Evolutionary conservation across 2,888 invertebrate genomes (phyloP), one percentile per base, ranked within the genome.

Genomic region (Pycnomerus fuliginosus): DNA sequence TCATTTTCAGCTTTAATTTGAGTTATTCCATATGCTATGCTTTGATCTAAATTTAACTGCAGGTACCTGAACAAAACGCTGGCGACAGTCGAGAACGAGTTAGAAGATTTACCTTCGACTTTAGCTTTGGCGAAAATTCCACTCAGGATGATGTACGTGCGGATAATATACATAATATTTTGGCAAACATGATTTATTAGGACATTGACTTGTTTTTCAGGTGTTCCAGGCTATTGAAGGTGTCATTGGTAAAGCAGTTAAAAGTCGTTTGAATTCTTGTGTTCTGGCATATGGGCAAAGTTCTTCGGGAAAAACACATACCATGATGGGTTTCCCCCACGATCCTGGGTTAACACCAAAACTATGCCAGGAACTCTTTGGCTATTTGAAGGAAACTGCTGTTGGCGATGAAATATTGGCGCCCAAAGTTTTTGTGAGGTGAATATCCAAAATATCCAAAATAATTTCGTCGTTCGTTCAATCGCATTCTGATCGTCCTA

Each of bases 271-370:
- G 52, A 82, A 85, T 50, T 80, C 83, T 1, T 87, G 85, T 63
- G 79, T 86, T 23, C 75, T 87, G 62, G 84, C 87, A 1, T 87
- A 87, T 60, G 87, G 87, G 0, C 87, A 87, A 69, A 87, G 85
- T 56, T 82, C 86, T 1, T 83, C 85, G 1, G 87, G 87, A 14
- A 87, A 87, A 70, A 87, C 86, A 0, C 83, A 85, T 63, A 87
- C 87, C 4, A 87, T 87, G 85, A 82, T 85, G 80, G 87, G 87
- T 1, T 69, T 75, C 29, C 61, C 75, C 61, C 74, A 75, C 34
- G 73, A 76, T 62, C 76, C 75, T n/a, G 80, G 80, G 2, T 58
- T 81, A 8, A 79, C 77, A 32, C 80, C 80, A 8, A 68, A 77
- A 45, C 70, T 81, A 22, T 80, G 80, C 59, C 64, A 75, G 55